A percentile compares a stretch with the other conserved stretches of the same genome.
Conservation (phyloP, 2,888 invertebrate genomes). For the Brenthis hecate region DNA sequence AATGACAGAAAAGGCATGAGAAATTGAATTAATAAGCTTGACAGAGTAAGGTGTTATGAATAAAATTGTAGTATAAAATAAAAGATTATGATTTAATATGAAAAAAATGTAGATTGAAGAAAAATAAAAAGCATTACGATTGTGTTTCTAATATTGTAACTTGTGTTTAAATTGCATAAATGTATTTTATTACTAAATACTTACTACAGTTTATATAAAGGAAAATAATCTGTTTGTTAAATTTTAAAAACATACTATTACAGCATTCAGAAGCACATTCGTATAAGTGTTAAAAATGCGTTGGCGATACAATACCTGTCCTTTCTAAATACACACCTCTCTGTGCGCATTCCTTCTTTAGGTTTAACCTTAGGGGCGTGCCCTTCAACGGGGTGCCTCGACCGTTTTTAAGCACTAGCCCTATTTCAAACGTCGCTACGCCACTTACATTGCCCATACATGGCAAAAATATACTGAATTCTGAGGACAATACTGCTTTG, state of each 20-base stretch:
- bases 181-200: too few relatives aligned
- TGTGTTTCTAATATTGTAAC: conserved; percentile 56
- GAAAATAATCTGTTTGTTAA: not conserved
- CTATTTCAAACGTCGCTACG: conserved; percentile 93
- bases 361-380: conserved; percentile 92
- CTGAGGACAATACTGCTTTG: conserved; percentile 69
- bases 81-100: conserved; percentile 37
- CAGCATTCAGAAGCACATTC: conserved; percentile 58
- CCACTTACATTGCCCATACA: conserved; percentile 95
- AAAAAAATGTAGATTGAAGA: conserved; percentile 43
- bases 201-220: not conserved
- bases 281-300: conserved; percentile 82
- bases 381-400: conserved; percentile 91
- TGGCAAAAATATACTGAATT: conserved; percentile 93
- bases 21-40: conserved; percentile 46
- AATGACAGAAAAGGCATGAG: conserved; percentile 44
- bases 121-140: conserved; percentile 60
- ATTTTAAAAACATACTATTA: conserved; percentile 35
- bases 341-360: conserved; percentile 96
- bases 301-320: conserved; percentile 84
- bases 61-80: conserved; percentile 10
- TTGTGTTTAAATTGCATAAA: not conserved
- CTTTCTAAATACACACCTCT: conserved; percentile 91
- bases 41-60: conserved; percentile 32
- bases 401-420: conserved; percentile 90